Evolutionary conservation across 53 echinoderm and acorn worm species (phyloP).

Genomic region (Apostichopus leukothele): DNA sequence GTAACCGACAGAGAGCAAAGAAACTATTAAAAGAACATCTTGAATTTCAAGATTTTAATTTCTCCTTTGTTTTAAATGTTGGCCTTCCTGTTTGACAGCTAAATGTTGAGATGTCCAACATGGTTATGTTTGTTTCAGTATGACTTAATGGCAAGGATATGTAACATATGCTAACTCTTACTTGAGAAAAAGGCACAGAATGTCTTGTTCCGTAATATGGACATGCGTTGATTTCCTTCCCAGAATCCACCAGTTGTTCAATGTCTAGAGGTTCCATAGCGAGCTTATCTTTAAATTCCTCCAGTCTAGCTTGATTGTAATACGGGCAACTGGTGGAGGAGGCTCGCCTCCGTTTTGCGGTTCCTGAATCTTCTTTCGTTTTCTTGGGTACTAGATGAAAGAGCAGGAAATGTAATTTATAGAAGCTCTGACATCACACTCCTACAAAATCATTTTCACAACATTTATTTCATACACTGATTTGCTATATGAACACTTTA

Average conservation of each 20-base stretch:
- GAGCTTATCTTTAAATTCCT: slow-evolving; percentile 73
- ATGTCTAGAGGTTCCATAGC: slow-evolving; percentile 79
- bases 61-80: too few relatives aligned
- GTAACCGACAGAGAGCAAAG: too few relatives aligned
- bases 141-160: background rate
- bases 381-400: slow-evolving; percentile 4
- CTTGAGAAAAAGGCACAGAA: slow-evolving; percentile 87
- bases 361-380: background rate
- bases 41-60: too few relatives aligned
- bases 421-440: too few relatives aligned
- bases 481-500: too few relatives aligned
- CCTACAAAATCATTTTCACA: background rate
- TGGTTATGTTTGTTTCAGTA: too few relatives aligned
- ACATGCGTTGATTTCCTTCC: slow-evolving; percentile 85
- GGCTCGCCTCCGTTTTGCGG: slow-evolving; percentile 36
- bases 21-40: too few relatives aligned
- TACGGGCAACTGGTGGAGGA: slow-evolving; percentile 66
- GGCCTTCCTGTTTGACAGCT: too few relatives aligned
- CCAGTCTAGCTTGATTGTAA: slow-evolving; percentile 59
- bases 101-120: too few relatives aligned
- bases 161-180: slow-evolving; percentile 15
- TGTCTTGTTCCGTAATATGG: slow-evolving; percentile 97
- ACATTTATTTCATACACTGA: too few relatives aligned
- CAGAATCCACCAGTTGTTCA: slow-evolving; percentile 71
- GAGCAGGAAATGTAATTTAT: background rate